Base-by-base conservation (phyloP, 2,888 invertebrate species). In the Leucozona laternaria region DNA sequence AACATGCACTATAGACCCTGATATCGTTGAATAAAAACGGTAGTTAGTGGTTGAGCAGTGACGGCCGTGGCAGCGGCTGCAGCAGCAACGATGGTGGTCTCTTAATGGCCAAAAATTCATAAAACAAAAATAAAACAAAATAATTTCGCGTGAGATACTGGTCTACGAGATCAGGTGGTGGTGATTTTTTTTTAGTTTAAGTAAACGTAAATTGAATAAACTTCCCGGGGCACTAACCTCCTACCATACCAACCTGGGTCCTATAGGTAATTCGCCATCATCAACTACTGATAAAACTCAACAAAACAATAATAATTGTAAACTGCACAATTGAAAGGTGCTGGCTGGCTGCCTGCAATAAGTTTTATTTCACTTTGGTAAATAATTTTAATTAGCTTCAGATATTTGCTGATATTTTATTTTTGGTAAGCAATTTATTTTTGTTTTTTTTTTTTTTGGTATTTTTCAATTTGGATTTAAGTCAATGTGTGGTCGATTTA, bases 191-290 rank as follows among this genome's bases (percentile, higher is more conserved):
- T 31, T 22, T 22, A 75, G 20, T 20, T 31, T 15, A 5, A 60
- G 72, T 55, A 78, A 85, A 85, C 78, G 82, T 60, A 81, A 86
- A 82, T 82, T 86, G 81, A 86, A 86, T 81, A 86, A 86, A 81
- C 81, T 86, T 86, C 78, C 81, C 73, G 85, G 85, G 78, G 85
- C 81, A 86, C 70, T 71, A 78, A 73, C 85, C 76, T 60, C 64
- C 15, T 40, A 22, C 40, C 34, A 71, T 17, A 66, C 28, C 2
- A n/a, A 2, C 6, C 53, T 25, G 2, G 25, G 25, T 25, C 22
- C 53, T 20, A 45, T 22, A 25, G 2, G 4, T 53, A 53, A 53
- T 53, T 53, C 53, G 3, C 25, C 4, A 25, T 13, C 3, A 17
- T n/a, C n/a, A 28, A 28, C 28, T 34, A 66, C 66, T 62, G 62